A percentile compares a stretch with the other conserved stretches of the same genome.
phyloP scores from a whole-genome alignment of 2,888 invertebrate genomes.

The Philereme transversata region DNA sequence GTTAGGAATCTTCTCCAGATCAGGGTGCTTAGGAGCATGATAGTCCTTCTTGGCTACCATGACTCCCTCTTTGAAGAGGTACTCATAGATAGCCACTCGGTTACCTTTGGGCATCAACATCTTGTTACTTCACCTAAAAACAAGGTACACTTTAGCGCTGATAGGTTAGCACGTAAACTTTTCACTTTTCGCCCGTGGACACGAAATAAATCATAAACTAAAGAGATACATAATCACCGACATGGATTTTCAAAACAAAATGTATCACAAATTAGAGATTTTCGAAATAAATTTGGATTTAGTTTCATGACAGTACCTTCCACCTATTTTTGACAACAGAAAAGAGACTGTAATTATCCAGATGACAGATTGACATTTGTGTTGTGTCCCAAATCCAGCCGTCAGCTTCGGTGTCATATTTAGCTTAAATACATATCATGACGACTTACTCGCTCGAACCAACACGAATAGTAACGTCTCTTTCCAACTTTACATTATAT shows the following conservation, averaged over 20 bases:
- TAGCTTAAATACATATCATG: not conserved
- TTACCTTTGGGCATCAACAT: constrained; percentile 99
- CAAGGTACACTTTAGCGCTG: constrained; percentile 50
- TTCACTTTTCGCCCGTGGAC: constrained; percentile 28
- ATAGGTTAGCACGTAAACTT: constrained; percentile 50
- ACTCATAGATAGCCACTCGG: constrained; percentile 97
- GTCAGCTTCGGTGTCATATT: not conserved
- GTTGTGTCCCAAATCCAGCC: constrained; percentile 1
- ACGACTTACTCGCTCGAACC: not conserved
- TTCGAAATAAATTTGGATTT: constrained; percentile 45
- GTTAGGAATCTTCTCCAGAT: constrained; percentile 97
- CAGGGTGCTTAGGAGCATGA: constrained; percentile 98
- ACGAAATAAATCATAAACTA: constrained; percentile 42
- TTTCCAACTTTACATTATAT: too few species aligned
- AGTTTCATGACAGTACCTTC: constrained; percentile 47
- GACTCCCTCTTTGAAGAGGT: constrained; percentile 99
- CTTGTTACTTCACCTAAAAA: constrained; percentile 84
- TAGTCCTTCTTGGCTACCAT: constrained; percentile 99
- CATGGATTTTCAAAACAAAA: constrained; percentile 24
- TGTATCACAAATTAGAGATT: constrained; percentile 38
- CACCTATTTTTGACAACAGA: constrained; percentile 56
- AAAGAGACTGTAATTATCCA: constrained; percentile 37
- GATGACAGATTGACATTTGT: constrained; percentile 28
- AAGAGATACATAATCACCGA: constrained; percentile 15
- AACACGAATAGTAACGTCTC: too few species aligned